Evolutionary conservation across 2,888 invertebrate genomes (phyloP), one percentile per base, ranked within the genome.

Genomic region (Zhengitettix transpicula): DNA sequence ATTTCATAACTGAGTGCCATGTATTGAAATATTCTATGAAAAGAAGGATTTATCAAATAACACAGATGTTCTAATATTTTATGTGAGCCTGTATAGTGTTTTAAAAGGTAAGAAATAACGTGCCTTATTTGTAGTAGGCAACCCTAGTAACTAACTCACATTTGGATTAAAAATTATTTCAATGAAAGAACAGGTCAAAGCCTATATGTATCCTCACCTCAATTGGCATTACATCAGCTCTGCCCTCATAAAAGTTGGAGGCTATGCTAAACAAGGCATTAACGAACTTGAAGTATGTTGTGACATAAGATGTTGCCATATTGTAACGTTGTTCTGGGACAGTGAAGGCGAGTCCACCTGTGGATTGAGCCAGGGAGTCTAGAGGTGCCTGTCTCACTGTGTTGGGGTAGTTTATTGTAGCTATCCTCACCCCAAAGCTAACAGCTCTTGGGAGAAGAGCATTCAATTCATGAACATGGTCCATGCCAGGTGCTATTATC

Each of bases 361-460:
- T 78, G 58, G 71, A 69, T 47, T 71, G 68, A 0, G 78, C 76
- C 52, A 80, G 66, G 41, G 69, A 68, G 64, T 79, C 77, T n/a
- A 80, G 68, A 7, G 76, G 72, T 52, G 71, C 69, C 2, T 70
- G 67, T 56, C 77, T 66, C 0, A 73, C 68, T 15, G 77, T 68
- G n/a, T 71, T 70, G 0, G 81, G 79, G 67, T 78, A 80, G 64
- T 78, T 80, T 55, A 81, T 74, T 1, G 79, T 77, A 1, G 77
- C 76, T 17, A 81, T 73, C 62, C 73, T 72, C 8, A 79, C 75
- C 63, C 75, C 74, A 28, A 73, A 69, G 42, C 71, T 70, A 42
- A 70, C 71, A 0, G 77, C 71, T 58, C 75, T 73, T 14, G 73
- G 72, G 16, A 73, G 66, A 1, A 75, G 66, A 55, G 73, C 69